phyloP scores from a whole-genome alignment of 2,888 invertebrate species.

The Oligia strigilis region DNA sequence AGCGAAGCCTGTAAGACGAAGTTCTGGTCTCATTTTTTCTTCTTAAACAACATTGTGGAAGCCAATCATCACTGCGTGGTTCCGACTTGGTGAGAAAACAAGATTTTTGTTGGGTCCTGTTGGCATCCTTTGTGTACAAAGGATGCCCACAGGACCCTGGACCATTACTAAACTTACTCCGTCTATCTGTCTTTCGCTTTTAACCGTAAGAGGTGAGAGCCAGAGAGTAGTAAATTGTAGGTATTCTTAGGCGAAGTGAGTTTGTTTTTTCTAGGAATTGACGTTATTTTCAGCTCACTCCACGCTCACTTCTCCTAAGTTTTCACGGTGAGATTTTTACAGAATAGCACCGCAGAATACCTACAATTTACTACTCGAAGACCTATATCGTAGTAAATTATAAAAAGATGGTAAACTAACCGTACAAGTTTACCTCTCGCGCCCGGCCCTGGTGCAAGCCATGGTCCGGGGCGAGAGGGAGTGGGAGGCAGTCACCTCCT shows the following conservation, averaged over 20 bases:
- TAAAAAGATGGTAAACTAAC: neutral
- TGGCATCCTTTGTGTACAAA: neutral
- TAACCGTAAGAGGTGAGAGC: neutral
- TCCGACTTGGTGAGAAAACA: slow-evolving; percentile 64
- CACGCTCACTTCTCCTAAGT: too few relatives aligned
- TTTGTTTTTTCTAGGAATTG: too few relatives aligned
- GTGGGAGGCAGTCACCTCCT: too few relatives aligned
- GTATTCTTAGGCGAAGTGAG: too few relatives aligned
- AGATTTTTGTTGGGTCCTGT: neutral
- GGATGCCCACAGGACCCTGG: neutral
- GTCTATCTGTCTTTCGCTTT: neutral
- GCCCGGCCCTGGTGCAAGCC: too few relatives aligned
- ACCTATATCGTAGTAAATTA: neutral
- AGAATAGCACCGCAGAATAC: too few relatives aligned
- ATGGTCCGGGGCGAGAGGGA: too few relatives aligned
- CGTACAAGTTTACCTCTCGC: too few relatives aligned
- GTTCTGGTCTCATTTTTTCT: slow-evolving; percentile 66
- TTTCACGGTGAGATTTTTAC: too few relatives aligned
- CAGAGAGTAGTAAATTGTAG: too few relatives aligned
- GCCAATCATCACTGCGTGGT: slow-evolving; percentile 45
- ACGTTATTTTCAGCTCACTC: too few relatives aligned
- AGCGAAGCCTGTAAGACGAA: slow-evolving; percentile 56
- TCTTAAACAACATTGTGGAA: slow-evolving; percentile 63
- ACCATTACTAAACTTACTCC: neutral
- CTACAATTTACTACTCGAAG: neutral